Conservation (phyloP, 2,888 invertebrate genomes). For the Nysson spinosus region DNA sequence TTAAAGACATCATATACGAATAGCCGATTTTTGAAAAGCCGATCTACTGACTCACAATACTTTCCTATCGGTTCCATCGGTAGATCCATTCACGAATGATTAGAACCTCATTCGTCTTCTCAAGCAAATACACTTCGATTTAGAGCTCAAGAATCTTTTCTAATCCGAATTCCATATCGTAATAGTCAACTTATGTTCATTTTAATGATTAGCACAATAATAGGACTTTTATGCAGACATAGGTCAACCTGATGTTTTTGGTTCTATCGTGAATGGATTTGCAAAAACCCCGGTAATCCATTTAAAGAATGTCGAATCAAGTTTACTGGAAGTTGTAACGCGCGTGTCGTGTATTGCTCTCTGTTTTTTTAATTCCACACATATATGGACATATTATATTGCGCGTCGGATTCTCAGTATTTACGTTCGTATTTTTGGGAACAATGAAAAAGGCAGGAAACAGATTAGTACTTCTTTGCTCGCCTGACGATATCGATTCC, state of each 20-base stretch:
- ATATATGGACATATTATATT: slow-evolving; percentile 28
- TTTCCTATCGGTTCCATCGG: slow-evolving; percentile 43
- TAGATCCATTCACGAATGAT: slow-evolving; percentile 50
- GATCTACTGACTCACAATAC: slow-evolving; percentile 52
- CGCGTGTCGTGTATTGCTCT: slow-evolving; percentile 48
- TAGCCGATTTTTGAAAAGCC: slow-evolving; percentile 44
- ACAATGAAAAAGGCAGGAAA: slow-evolving; percentile 7
- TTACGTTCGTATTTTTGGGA: slow-evolving; percentile 10
- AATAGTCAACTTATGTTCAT: too few relatives aligned
- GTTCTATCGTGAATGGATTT: slow-evolving; percentile 60
- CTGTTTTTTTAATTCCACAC: slow-evolving; percentile 26
- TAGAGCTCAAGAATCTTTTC: too few relatives aligned
- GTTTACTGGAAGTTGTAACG: slow-evolving; percentile 65
- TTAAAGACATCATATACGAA: slow-evolving; percentile 45
- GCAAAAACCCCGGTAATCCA: slow-evolving; percentile 65
- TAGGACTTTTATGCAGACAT: too few relatives aligned
- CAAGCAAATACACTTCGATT: too few relatives aligned
- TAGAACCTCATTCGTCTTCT: slow-evolving; percentile 33
- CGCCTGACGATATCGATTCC: slow-evolving; percentile 29
- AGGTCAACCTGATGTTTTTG: too few relatives aligned
- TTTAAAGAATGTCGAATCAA: slow-evolving; percentile 65
- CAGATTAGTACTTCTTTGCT: slow-evolving; percentile 21
- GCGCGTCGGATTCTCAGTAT: slow-evolving; percentile 38
- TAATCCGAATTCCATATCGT: too few relatives aligned
- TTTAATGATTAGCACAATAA: too few relatives aligned